phyloP scores from a whole-genome alignment of 2,888 invertebrate species.

The Teinopalpus imperialis region DNA sequence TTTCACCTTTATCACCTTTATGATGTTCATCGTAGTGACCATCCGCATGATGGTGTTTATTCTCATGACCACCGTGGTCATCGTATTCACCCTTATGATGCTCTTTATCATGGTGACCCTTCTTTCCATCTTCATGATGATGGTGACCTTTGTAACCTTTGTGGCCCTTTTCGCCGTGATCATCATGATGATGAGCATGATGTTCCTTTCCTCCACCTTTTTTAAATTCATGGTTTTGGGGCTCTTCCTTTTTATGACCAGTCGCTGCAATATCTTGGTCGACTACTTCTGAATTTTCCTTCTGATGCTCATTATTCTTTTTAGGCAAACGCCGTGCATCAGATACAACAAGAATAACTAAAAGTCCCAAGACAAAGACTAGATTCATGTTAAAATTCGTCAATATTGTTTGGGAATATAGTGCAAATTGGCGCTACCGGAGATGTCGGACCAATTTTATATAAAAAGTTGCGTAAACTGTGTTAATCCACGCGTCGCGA shows the following conservation, averaged over 20 bases:
- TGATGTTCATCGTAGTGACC: constrained; percentile 85
- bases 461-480: constrained; percentile 76
- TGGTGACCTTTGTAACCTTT: constrained; percentile 88
- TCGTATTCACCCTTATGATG: constrained; percentile 83
- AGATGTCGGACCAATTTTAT: constrained; percentile 76
- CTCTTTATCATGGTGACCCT: constrained; percentile 89
- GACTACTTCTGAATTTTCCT: constrained; percentile 37
- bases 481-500: constrained; percentile 63
- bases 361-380: constrained; percentile 52
- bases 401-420: constrained; percentile 31
- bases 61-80: constrained; percentile 84
- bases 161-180: constrained; percentile 86
- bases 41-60: constrained; percentile 84
- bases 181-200: constrained; percentile 83
- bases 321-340: constrained; percentile 56
- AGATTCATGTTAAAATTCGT: constrained; percentile 56
- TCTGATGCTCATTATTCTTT: constrained; percentile 36
- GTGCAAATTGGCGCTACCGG: constrained; percentile 61
- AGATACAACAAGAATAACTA: constrained; percentile 45
- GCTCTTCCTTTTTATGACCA: constrained; percentile 74
- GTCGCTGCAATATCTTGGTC: constrained; percentile 68
- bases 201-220: constrained; percentile 86
- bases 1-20: constrained; percentile 85
- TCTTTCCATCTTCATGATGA: constrained; percentile 85
- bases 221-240: constrained; percentile 74